These are phyloP conservation scores for Sitobion miscanthi DNA, from an alignment of 1,140 invertebrate species.

Conservation along the genomic window DNA sequence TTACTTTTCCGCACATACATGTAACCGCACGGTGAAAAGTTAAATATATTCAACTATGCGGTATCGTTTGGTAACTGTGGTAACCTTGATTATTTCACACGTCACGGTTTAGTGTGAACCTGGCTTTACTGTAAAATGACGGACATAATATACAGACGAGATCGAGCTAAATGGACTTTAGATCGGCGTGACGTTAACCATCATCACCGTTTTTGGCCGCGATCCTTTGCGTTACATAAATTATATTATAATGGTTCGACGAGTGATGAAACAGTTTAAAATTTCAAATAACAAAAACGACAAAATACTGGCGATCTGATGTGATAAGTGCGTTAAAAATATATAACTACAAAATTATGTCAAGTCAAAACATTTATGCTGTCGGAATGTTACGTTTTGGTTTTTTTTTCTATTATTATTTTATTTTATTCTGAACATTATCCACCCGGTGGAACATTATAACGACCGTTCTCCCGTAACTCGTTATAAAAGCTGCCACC, in stretches of 20 bases:
- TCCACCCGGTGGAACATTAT: background rate
- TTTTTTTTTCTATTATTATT: background rate
- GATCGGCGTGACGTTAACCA: background rate
- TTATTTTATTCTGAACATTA: background rate
- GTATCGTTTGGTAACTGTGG: too few species aligned
- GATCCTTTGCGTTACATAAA: background rate
- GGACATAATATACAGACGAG: too few species aligned
- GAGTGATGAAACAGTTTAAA: background rate
- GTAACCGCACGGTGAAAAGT: too few species aligned
- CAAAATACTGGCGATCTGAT: background rate
- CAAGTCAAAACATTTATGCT: background rate
- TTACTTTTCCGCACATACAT: too few species aligned
- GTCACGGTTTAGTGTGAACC: too few species aligned
- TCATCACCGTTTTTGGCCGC: background rate
- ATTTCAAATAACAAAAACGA: background rate
- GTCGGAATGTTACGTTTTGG: background rate
- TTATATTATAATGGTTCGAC: background rate
- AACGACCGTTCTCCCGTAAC: background rate
- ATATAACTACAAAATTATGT: background rate
- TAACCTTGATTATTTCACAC: too few species aligned
- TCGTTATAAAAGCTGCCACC: conserved; percentile 28
- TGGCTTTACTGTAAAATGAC: background rate
- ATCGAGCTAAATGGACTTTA: background rate
- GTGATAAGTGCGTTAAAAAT: background rate
- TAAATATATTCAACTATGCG: too few species aligned